These are phyloP conservation scores for Paralvinella palmiformis DNA, from an alignment of 1,140 invertebrate species.

Conservation along the genomic window DNA sequence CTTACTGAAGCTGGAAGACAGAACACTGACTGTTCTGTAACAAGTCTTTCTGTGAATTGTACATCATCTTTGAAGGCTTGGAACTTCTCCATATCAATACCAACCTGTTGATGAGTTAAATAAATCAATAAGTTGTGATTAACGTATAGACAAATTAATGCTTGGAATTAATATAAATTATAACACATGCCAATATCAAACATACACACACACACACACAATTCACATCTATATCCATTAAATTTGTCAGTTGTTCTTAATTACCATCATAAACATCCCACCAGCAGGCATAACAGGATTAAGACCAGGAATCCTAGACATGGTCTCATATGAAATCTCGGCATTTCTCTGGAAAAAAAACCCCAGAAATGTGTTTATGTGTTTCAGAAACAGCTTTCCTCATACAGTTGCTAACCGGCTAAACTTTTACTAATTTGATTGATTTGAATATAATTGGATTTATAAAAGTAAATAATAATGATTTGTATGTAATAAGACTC, in stretches of 20 bases:
- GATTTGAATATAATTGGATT: too few species aligned
- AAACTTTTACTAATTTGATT: too few species aligned
- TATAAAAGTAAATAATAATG: too few species aligned
- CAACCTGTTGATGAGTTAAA: conserved; percentile 53
- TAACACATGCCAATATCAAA: too few species aligned
- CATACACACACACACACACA: neutral
- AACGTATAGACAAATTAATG: neutral
- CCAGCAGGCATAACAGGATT: conserved; percentile 88
- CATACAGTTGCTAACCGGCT: too few species aligned
- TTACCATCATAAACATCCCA: conserved; percentile 99
- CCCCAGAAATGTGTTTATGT: too few species aligned
- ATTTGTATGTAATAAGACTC: too few species aligned
- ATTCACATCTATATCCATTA: neutral
- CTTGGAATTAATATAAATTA: neutral
- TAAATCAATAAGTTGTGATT: neutral
- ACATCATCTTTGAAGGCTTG: conserved; percentile 75
- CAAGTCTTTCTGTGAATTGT: conserved; percentile 79
- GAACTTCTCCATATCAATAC: conserved; percentile 72
- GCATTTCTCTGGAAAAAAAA: conserved; percentile 66
- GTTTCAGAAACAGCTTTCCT: too few species aligned
- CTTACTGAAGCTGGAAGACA: conserved; percentile 85
- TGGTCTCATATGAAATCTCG: conserved; percentile 64
- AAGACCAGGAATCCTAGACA: conserved; percentile 73
- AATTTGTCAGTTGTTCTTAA: conserved; percentile 32
- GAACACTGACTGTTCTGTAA: conserved; percentile 94